These are phyloP conservation scores for Microcaecilia unicolor DNA, from an alignment of 2,797 vertebrate genomes.

Conservation along the genomic window DNA sequence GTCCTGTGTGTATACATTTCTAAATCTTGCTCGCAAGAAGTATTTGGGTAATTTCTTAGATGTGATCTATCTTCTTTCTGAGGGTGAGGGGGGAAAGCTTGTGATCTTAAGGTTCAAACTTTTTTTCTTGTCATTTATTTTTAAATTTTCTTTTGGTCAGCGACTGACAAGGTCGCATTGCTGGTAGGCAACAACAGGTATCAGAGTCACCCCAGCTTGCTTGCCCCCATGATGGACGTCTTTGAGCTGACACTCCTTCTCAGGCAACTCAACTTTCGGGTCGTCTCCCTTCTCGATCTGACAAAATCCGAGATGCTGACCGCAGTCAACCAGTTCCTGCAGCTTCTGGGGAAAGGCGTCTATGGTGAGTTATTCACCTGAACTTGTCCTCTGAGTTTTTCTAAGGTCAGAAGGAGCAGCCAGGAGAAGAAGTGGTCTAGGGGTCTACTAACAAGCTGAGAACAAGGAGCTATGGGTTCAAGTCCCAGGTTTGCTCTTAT, in stretches of 20 bases:
- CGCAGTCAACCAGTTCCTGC: conserved; percentile 62
- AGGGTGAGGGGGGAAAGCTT: no score
- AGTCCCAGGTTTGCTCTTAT: no score
- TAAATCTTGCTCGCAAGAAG: no score
- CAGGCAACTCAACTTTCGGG: conserved; percentile 68
- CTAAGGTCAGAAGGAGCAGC: no score
- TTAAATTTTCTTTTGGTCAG: conserved; percentile 33
- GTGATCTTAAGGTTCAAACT: no score
- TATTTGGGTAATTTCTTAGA: no score
- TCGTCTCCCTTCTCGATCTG: conserved; percentile 78
- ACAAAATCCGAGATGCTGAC: conserved; percentile 66
- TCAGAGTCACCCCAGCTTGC: conserved; percentile 58
- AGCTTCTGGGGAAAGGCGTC: conserved; percentile 70
- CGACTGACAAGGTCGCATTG: conserved; percentile 77
- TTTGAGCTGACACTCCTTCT: conserved; percentile 67
- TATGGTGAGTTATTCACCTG: conserved; percentile 57
- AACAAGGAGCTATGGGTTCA: no score
- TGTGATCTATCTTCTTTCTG: no score
- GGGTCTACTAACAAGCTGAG: no score
- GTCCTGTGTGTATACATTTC: no score
- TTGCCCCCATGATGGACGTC: conserved; percentile 76
- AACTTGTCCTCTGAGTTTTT: no score
- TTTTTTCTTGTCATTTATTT: not conserved
- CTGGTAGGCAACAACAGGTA: conserved; percentile 80
- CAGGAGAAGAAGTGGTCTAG: no score